Conservation (phyloP, 2,888 invertebrate species). For the Eristalis arbustorum region DNA sequence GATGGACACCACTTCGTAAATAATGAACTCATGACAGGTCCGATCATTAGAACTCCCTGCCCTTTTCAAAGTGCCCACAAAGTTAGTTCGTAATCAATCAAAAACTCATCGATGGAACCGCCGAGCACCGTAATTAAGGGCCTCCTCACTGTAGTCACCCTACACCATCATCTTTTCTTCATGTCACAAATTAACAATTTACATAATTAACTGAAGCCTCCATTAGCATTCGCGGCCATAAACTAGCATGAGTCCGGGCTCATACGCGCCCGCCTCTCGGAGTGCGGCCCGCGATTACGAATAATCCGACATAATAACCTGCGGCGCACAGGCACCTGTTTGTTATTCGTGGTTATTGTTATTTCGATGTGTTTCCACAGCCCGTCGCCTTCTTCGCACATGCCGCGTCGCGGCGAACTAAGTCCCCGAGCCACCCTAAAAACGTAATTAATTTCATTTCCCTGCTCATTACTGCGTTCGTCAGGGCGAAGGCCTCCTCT, state of each 20-base stretch:
- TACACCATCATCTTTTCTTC: not conserved
- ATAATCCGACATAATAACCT: slow-evolving; percentile 55
- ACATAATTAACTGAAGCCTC: slow-evolving; percentile 50
- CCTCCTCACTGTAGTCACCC: not conserved
- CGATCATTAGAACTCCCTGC: not conserved
- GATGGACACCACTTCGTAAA: not conserved
- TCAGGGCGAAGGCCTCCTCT: slow-evolving; percentile 26
- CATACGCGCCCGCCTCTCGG: not conserved
- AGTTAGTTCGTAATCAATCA: not conserved
- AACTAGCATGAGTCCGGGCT: slow-evolving; percentile 2
- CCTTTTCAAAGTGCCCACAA: not conserved
- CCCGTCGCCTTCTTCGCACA: not conserved
- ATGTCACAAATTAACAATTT: slow-evolving; percentile 52
- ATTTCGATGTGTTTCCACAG: slow-evolving; percentile 15
- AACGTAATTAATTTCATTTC: slow-evolving; percentile 60
- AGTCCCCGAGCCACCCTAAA: not conserved
- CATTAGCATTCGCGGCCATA: slow-evolving; percentile 50
- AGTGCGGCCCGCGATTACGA: slow-evolving; percentile 44
- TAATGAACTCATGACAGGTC: not conserved
- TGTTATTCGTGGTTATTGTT: slow-evolving; percentile 47
- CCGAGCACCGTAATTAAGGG: not conserved
- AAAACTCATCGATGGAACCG: not conserved
- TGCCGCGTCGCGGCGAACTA: not conserved
- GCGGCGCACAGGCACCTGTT: slow-evolving; percentile 52
- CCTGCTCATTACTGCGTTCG: slow-evolving; percentile 23